Conservation (phyloP, 37 sponge, comb jelly and placozoan genomes). For the Geodia barretti region DNA sequence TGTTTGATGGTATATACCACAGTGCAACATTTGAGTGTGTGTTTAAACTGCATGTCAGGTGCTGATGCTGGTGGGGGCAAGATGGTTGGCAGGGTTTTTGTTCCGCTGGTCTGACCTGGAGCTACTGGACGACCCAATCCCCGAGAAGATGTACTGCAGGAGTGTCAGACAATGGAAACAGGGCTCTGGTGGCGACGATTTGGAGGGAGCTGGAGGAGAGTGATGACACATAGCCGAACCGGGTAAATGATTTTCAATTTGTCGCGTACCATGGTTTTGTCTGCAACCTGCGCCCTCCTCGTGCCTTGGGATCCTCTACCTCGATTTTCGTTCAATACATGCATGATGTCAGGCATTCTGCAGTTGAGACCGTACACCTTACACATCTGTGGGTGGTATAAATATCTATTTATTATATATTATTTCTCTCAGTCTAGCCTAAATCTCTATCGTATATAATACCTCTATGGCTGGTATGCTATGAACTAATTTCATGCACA, state of each 20-base stretch:
- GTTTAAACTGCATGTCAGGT: conserved; percentile 27
- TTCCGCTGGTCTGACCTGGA: conserved; percentile 60
- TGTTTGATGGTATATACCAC: no score
- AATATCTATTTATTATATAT: no score
- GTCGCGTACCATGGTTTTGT: no score
- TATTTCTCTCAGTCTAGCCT: no score
- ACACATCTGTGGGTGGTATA: background rate
- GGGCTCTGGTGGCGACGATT: background rate
- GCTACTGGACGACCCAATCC: conserved; percentile 74
- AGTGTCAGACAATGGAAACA: background rate
- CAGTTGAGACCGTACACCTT: background rate
- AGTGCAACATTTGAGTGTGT: background rate
- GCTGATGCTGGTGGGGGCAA: conserved; percentile 42
- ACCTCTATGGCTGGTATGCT: no score
- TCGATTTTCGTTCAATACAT: no score
- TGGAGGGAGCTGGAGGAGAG: background rate
- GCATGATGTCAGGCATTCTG: background rate
- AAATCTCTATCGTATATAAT: no score
- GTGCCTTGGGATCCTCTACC: no score
- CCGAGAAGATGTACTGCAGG: conserved; percentile 53
- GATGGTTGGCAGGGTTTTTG: conserved; percentile 57
- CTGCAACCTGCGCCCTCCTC: no score
- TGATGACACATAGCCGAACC: no score
- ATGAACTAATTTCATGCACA: no score
- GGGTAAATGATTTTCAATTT: no score